These are phyloP conservation scores for Drosophila arizonae DNA, from an alignment of 1,140 invertebrate species.

Conservation along the genomic window DNA sequence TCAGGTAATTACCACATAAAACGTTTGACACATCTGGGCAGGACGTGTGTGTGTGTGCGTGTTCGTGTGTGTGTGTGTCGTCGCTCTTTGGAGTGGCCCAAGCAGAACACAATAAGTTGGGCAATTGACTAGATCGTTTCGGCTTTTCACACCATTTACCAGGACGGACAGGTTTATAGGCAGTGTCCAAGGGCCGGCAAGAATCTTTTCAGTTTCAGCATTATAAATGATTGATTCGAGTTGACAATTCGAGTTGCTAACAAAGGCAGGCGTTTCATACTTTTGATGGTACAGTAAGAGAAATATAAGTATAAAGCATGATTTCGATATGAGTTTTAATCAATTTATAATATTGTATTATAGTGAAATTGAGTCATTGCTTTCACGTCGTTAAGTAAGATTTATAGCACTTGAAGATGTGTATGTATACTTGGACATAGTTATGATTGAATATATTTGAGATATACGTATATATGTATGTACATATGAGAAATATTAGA, in stretches of 20 bases:
- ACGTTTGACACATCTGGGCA: conserved; percentile 45
- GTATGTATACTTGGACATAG: too few species aligned
- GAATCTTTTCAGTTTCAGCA: not conserved
- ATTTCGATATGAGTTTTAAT: too few species aligned
- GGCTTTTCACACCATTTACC: conserved; percentile 36
- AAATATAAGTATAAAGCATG: too few species aligned
- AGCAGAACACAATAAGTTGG: not conserved
- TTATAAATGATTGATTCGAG: conserved; percentile 2
- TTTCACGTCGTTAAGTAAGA: too few species aligned
- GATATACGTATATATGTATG: too few species aligned
- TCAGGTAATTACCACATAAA: conserved; percentile 49
- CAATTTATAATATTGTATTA: too few species aligned
- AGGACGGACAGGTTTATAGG: conserved; percentile 6
- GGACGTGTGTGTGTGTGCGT: conserved; percentile 3
- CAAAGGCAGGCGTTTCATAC: too few species aligned
- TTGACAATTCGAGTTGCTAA: not conserved
- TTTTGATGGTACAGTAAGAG: too few species aligned
- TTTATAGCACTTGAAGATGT: too few species aligned
- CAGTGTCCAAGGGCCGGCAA: not conserved
- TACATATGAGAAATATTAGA: too few species aligned
- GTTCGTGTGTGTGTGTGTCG: not conserved
- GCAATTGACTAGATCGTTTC: conserved; percentile 33
- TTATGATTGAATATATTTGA: too few species aligned
- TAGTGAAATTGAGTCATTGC: too few species aligned
- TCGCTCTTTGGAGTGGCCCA: conserved; percentile 4